Evolutionary conservation across 2,797 vertebrate genomes (phyloP).

Genomic region (Sebastiscus albofasciatus): DNA sequence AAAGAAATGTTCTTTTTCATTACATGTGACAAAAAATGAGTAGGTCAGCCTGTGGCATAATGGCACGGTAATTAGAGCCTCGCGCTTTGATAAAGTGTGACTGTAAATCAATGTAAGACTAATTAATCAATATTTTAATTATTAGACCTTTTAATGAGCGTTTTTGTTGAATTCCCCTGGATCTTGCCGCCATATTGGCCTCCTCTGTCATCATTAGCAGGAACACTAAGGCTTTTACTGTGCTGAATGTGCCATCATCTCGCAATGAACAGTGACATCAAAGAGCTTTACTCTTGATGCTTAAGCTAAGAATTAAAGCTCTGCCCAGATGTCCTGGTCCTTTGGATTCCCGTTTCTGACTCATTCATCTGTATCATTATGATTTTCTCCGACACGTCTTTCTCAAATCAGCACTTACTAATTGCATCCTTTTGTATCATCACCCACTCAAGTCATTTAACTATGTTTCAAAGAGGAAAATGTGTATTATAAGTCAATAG

Average conservation of each 20-base stretch:
- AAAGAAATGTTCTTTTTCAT: slow-evolving; percentile 97
- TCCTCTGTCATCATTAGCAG: slow-evolving; percentile 87
- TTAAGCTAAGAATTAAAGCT: slow-evolving; percentile 49
- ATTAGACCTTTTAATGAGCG: slow-evolving; percentile 98
- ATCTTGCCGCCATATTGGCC: slow-evolving; percentile 84
- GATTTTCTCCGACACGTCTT: background rate
- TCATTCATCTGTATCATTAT: slow-evolving; percentile 30
- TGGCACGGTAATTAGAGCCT: slow-evolving; percentile 94
- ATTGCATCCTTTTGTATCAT: slow-evolving; percentile 33
- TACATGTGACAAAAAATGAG: slow-evolving; percentile 92
- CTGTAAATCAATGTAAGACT: slow-evolving; percentile 98
- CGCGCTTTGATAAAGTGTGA: slow-evolving; percentile 97
- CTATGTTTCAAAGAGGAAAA: slow-evolving; percentile 7
- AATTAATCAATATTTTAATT: slow-evolving; percentile 99
- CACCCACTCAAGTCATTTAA: slow-evolving; percentile 5
- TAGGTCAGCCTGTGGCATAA: slow-evolving; percentile 94
- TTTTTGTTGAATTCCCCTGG: slow-evolving; percentile 92
- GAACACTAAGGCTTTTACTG: slow-evolving; percentile 76
- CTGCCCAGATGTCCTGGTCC: slow-evolving; percentile 24
- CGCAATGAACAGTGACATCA: slow-evolving; percentile 51
- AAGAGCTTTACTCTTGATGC: slow-evolving; percentile 40
- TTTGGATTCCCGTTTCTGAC: slow-evolving; percentile 27
- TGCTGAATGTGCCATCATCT: slow-evolving; percentile 59
- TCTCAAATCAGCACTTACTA: slow-evolving; percentile 34
- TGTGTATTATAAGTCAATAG: background rate